A percentile compares a stretch with the other conserved stretches of the same genome.
phyloP scores from a whole-genome alignment of 2,113 vertebrate species.

The Microtus ochrogaster region DNA sequence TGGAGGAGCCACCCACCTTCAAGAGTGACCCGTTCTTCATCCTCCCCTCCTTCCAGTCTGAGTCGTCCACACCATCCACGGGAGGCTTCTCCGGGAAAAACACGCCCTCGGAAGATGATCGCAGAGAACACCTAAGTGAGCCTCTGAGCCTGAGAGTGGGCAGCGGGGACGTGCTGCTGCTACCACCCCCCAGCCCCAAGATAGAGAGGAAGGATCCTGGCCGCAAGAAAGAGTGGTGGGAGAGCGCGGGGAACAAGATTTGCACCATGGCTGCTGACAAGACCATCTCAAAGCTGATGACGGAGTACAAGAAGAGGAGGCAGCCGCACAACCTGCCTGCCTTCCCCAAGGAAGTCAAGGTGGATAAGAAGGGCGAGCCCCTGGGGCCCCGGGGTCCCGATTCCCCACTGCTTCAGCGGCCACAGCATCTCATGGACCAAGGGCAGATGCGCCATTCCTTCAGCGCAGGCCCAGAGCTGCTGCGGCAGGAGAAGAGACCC shows the following conservation, averaged over 20 bases:
- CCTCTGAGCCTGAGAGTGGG: constrained; percentile 85
- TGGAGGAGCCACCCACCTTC: constrained; percentile 89
- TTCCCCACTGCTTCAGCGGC: constrained; percentile 91
- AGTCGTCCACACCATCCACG: constrained; percentile 93
- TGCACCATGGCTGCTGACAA: constrained; percentile 96
- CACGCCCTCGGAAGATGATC: constrained; percentile 94
- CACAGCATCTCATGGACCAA: constrained; percentile 94
- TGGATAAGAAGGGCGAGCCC: constrained; percentile 87
- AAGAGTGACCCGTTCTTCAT: constrained; percentile 90
- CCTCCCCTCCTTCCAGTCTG: constrained; percentile 94
- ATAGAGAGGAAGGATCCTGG: constrained; percentile 86
- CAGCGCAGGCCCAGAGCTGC: constrained; percentile 95
- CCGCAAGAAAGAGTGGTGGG: constrained; percentile 97
- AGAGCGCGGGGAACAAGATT: constrained; percentile 95
- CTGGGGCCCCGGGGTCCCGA: constrained; percentile 87
- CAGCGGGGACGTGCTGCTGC: constrained; percentile 81
- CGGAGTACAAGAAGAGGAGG: constrained; percentile 95
- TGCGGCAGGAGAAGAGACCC: constrained; percentile 94
- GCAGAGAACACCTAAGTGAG: constrained; percentile 84
- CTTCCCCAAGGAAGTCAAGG: constrained; percentile 92
- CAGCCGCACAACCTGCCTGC: constrained; percentile 90
- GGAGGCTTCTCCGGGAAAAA: constrained; percentile 91
- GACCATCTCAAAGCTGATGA: constrained; percentile 96
- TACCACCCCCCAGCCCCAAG: constrained; percentile 87
- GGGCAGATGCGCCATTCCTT: constrained; percentile 95